Percentiles rank a stretch among this genome's conserved stretches.
Conservation (phyloP, 1,140 invertebrate genomes). For the Drosophila sturtevanti region DNA sequence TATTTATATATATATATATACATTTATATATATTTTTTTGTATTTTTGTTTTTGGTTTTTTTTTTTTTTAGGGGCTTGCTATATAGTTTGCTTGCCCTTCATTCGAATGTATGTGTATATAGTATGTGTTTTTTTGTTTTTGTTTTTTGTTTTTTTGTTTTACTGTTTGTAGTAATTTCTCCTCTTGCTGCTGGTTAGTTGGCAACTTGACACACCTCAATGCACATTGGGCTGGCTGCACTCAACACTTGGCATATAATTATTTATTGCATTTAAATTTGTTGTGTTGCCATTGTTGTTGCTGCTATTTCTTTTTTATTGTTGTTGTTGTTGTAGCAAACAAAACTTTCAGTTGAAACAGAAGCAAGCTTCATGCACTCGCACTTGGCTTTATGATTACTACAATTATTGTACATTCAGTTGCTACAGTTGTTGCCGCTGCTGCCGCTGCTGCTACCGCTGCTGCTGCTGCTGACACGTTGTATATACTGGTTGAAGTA, state of each 20-base stretch:
- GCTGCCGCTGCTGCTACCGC: too few species aligned
- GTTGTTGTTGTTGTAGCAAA: conserved; percentile 33
- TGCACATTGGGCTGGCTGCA: conserved; percentile 60
- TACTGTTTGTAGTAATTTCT: conserved; percentile 36
- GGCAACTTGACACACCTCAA: conserved; percentile 76
- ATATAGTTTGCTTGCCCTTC: conserved; percentile 40
- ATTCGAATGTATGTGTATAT: neutral
- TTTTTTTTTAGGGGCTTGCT: conserved; percentile 5
- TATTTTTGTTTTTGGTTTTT: neutral
- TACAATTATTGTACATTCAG: conserved; percentile 62
- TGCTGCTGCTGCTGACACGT: conserved; percentile 53
- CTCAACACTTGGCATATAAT: conserved; percentile 80
- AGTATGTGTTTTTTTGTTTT: conserved; percentile 16
- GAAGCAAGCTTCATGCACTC: conserved; percentile 66
- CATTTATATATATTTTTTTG: neutral
- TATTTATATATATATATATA: too few species aligned
- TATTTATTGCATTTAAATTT: conserved; percentile 82
- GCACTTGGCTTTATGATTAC: conserved; percentile 81
- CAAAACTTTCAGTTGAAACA: conserved; percentile 56
- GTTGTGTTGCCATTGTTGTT: conserved; percentile 52
- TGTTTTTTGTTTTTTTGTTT: conserved; percentile 52
- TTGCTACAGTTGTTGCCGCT: conserved; percentile 39
- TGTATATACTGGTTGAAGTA: too few species aligned
- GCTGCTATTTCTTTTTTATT: conserved; percentile 40
- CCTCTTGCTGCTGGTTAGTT: conserved; percentile 58